Base-by-base conservation (phyloP, 2,888 invertebrate species). In the Drosophila nigricruria region DNA sequence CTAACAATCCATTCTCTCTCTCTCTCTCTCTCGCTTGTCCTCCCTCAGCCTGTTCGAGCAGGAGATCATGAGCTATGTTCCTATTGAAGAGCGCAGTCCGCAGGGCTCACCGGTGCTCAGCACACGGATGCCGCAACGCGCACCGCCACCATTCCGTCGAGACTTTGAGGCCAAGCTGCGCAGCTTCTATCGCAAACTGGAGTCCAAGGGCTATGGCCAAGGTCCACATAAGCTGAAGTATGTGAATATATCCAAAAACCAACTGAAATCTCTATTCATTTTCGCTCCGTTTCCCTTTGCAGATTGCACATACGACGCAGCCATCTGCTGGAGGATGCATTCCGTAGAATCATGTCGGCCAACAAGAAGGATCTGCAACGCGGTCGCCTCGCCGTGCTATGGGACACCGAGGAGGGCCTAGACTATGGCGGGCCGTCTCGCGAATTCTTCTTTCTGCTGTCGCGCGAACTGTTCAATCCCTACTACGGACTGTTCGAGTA, bases 401-500 rank as follows among this genome's bases (percentile, higher is more conserved):
- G 97, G 95, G 97, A 97, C 91, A 98, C 98, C 57, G 99, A 99
- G 92, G 98, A 99, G 92, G 99, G 98, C 34, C 93, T 99, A 68
- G 99, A 99, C 94, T 99, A 99, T 93, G 99, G 99, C 49, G 99
- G 99, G 1, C 99, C 99, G 2, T 98, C 98, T 14, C 94, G 92
- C 32, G 99, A 99, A 93, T 98, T 99, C 94, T 99, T 99, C 95
- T 99, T 98, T 93, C 95, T 99, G 32, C 94, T 99, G n/a, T 99
- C 98, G 0, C 94, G 99, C 60, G 98, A 99, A 92, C 95, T 99
- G 12, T 99, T 99, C 94, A 99, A 99, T 94, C 99, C 99, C 0
- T 99, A 99, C 93, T 99, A 99, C 90, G 99, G 99, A 0, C 95
- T 99, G 69, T 99, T 99, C 93, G 99, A 99, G 93, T 99, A 99